Base-by-base conservation (phyloP, 2,113 vertebrate species). In the Tragulus kanchil region DNA sequence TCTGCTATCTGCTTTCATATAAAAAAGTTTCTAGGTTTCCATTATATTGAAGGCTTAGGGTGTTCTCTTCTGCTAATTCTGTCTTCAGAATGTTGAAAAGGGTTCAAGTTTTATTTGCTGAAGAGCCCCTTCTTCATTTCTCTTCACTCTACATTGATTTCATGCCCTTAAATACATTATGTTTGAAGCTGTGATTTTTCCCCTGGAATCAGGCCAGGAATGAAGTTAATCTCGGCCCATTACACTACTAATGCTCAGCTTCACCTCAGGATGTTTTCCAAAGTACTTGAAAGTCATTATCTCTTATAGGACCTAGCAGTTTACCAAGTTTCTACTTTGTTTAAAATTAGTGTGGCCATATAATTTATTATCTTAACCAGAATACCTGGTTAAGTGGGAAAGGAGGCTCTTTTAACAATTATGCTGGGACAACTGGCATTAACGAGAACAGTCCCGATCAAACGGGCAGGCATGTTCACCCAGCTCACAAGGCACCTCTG, bases 201-300 rank as follows among this genome's bases (percentile, higher is more conserved):
- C 21, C 71, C 85, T 96, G 96, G 93, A 89, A 62, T 89, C n/a
- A 83, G 98, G 93, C 71, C 97, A 98, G 85, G 56, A 93, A 73
- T 11, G 56, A 79, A 97, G 81, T 92, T 98, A 98, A 98, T 98
- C 96, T 95, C 97, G 69, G 90, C 85, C 98, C 93, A 98, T 97
- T 98, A 97, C 92, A 92, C 95, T 95, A 67, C 89, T 98, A 98
- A 96, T 96, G 94, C 42, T 98, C 97, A 97, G 97, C 96, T 98
- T 97, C 94, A 94, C 73, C 97, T 98, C 14, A 93, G 92, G 98
- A 98, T 50, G 90, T 56, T 98, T 98, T 98, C 97, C 94, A 98
- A 98, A 71, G 94, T 59, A 15, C 91, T 96, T 95, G 88, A 56
- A 98, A 98, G 75, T 96, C 95, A 98, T 98, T 78, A 94, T 84